phyloP scores from a whole-genome alignment of 35 echinoderm and acorn worm species.

The Ptychodera flava region DNA sequence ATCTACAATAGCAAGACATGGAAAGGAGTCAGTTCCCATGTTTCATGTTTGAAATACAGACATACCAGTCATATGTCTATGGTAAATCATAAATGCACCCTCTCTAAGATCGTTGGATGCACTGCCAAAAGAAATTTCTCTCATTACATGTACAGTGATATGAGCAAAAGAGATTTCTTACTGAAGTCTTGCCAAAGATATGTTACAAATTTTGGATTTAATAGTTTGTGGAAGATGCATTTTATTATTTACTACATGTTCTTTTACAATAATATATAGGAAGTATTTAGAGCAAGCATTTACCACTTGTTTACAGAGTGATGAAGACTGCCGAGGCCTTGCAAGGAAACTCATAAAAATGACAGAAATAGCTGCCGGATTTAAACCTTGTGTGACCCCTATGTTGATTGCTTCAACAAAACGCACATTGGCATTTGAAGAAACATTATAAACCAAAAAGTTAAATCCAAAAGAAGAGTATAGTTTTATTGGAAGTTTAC shows the following conservation, averaged over 20 bases:
- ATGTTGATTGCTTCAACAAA: conserved; percentile 72
- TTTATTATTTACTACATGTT: not conserved
- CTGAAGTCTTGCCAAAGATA: too few species aligned
- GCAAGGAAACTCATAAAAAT: conserved; percentile 56
- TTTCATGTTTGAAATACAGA: too few species aligned
- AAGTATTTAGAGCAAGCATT: not conserved
- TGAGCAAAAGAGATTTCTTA: too few species aligned
- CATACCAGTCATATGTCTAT: too few species aligned
- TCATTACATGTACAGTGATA: too few species aligned
- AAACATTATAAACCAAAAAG: not conserved
- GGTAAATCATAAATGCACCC: too few species aligned
- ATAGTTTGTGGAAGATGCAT: not conserved
- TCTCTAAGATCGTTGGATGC: too few species aligned
- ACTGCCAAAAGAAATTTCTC: too few species aligned
- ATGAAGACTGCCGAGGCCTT: conserved; percentile 37
- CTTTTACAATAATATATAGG: not conserved
- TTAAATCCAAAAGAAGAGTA: not conserved
- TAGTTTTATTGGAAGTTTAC: too few species aligned
- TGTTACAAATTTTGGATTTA: not conserved
- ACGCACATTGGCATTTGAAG: conserved; percentile 53
- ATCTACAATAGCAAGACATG: not conserved
- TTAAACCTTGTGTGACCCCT: conserved; percentile 45
- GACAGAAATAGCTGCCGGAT: conserved; percentile 60
- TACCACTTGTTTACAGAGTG: conserved; percentile 36
- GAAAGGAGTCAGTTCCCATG: too few species aligned